These are phyloP conservation scores for Drosophila malerkotliana DNA, from an alignment of 1,140 invertebrate species.

Conservation along the genomic window DNA sequence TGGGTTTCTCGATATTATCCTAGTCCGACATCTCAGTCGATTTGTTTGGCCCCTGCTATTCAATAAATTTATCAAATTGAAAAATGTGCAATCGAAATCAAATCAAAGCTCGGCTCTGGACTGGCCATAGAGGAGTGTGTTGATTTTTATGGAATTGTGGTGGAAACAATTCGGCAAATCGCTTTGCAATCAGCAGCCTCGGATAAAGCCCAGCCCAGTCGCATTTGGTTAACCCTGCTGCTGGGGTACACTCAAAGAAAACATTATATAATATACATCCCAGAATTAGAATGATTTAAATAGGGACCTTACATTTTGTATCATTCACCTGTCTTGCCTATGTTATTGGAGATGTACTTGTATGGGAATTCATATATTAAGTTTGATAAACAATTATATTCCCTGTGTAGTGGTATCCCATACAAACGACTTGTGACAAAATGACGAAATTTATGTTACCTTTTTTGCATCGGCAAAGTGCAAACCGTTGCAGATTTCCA, in stretches of 20 bases:
- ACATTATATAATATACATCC: too few relatives aligned
- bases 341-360: background rate
- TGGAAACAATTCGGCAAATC: constrained; percentile 69
- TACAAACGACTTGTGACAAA: constrained; percentile 75
- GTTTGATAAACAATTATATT: background rate
- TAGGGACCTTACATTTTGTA: too few relatives aligned
- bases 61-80: constrained; percentile 80
- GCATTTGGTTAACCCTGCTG: constrained; percentile 29
- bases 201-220: constrained; percentile 44
- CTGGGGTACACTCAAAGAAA: constrained; percentile 11
- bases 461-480: constrained; percentile 71
- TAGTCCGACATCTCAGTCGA: constrained; percentile 43
- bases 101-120: constrained; percentile 56
- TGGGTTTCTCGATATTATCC: constrained; percentile 67
- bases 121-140: constrained; percentile 43
- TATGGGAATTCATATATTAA: background rate
- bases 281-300: too few relatives aligned
- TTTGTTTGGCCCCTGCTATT: constrained; percentile 57
- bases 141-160: constrained; percentile 68
- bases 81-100: constrained; percentile 76
- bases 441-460: constrained; percentile 77
- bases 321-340: background rate
- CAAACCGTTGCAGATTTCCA: constrained; percentile 53
- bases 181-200: constrained; percentile 64
- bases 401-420: constrained; percentile 24